Conservation (phyloP, 2,113 vertebrate genomes). For the Chamaetylas fuelleborni region DNA sequence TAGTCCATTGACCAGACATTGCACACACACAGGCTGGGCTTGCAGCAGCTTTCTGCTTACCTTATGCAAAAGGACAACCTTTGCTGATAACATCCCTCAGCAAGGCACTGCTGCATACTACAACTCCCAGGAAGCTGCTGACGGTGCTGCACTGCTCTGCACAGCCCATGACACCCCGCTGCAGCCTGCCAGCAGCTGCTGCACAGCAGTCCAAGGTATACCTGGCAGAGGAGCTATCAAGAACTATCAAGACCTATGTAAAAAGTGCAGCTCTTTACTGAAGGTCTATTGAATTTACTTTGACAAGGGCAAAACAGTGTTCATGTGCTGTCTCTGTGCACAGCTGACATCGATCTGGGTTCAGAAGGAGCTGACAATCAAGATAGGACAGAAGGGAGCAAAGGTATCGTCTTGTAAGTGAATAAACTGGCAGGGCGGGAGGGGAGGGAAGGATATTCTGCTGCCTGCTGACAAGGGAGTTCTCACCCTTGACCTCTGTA, state of each 20-base stretch:
- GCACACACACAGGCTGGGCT: neutral
- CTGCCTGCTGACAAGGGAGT: conserved; percentile 5
- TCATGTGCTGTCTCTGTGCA: neutral
- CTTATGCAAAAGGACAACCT: neutral
- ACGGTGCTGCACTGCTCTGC: neutral
- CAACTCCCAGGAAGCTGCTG: neutral
- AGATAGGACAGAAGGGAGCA: neutral
- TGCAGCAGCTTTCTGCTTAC: neutral
- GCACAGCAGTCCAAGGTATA: neutral
- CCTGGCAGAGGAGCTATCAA: neutral
- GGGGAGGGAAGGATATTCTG: neutral
- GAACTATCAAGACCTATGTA: neutral
- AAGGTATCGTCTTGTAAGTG: neutral
- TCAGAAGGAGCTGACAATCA: neutral
- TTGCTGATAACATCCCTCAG: neutral
- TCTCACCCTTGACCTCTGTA: conserved; percentile 37
- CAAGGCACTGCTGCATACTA: neutral
- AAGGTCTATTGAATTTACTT: neutral
- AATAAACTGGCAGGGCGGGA: neutral
- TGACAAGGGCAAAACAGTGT: neutral
- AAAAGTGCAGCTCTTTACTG: neutral
- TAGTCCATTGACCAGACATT: neutral
- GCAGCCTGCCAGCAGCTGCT: neutral
- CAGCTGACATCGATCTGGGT: neutral
- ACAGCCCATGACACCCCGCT: rapidly evolving